These are phyloP conservation scores for Otis tarda DNA, from an alignment of 2,113 vertebrate species.

Conservation along the genomic window DNA sequence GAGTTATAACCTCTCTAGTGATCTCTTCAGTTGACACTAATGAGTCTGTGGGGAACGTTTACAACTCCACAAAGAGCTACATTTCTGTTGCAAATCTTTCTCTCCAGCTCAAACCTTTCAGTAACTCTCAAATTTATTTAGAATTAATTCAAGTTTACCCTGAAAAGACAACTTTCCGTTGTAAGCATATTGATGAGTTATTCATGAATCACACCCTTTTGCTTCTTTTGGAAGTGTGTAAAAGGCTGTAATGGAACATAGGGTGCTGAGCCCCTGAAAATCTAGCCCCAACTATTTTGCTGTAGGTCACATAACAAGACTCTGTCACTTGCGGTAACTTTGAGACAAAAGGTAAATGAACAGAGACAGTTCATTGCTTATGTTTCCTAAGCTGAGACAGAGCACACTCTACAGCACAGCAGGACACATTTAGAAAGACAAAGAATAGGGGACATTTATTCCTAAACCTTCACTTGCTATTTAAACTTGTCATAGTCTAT, in stretches of 20 bases:
- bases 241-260: background rate
- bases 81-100: background rate
- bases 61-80: background rate
- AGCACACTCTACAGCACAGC: background rate
- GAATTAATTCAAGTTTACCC: background rate
- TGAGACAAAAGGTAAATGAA: background rate
- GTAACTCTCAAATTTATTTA: background rate
- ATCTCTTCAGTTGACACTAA: background rate
- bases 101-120: background rate
- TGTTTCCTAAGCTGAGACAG: background rate
- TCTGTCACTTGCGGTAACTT: background rate
- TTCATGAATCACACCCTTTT: background rate
- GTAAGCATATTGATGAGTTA: background rate
- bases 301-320: background rate
- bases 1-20: background rate
- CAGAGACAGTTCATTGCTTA: background rate
- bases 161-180: background rate
- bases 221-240: background rate
- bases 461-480: background rate
- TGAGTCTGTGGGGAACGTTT: background rate
- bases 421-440: background rate
- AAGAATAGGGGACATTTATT: background rate
- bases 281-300: background rate
- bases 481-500: background rate
- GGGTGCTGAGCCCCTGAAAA: background rate